phyloP scores from a whole-genome alignment of 2,888 invertebrate species.

The Nomada lathburiana region DNA sequence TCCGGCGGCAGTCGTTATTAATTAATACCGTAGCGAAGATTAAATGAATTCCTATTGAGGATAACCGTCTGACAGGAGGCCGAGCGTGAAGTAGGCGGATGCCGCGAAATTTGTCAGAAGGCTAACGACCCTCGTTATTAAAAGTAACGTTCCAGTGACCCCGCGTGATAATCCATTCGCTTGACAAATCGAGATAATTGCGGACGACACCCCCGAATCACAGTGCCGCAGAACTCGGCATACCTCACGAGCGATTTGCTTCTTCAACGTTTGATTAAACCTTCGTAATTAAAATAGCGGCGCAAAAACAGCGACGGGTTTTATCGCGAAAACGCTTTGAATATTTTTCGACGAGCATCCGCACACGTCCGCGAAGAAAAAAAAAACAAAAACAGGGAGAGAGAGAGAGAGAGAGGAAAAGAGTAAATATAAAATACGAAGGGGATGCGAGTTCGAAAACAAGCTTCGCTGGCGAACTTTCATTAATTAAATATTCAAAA shows the following conservation, averaged over 20 bases:
- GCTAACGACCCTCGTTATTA: conserved; percentile 84
- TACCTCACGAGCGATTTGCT: conserved; percentile 29
- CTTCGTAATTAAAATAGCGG: conserved; percentile 15
- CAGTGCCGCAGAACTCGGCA: conserved; percentile 34
- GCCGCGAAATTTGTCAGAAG: conserved; percentile 82
- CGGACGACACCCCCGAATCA: conserved; percentile 73
- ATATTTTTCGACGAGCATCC: conserved; percentile 26
- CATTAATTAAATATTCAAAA: conserved; percentile 79
- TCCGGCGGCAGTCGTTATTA: conserved; percentile 64
- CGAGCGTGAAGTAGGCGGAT: conserved; percentile 75
- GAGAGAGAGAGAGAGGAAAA: not conserved
- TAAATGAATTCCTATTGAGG: conserved; percentile 77
- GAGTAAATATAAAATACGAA: conserved; percentile 9
- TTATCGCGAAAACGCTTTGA: not conserved
- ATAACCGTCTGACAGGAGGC: conserved; percentile 61
- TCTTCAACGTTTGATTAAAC: conserved; percentile 38
- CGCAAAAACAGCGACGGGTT: not conserved
- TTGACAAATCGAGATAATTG: conserved; percentile 82
- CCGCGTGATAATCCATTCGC: conserved; percentile 78
- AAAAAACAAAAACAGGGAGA: not conserved
- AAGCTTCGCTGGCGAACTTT: conserved; percentile 55
- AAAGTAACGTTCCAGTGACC: conserved; percentile 83
- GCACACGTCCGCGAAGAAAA: not conserved
- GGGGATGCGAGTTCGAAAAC: conserved; percentile 46
- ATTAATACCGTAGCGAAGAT: conserved; percentile 75